These are phyloP conservation scores for Vombatus ursinus DNA, from an alignment of 2,113 vertebrate species.

Conservation along the genomic window DNA sequence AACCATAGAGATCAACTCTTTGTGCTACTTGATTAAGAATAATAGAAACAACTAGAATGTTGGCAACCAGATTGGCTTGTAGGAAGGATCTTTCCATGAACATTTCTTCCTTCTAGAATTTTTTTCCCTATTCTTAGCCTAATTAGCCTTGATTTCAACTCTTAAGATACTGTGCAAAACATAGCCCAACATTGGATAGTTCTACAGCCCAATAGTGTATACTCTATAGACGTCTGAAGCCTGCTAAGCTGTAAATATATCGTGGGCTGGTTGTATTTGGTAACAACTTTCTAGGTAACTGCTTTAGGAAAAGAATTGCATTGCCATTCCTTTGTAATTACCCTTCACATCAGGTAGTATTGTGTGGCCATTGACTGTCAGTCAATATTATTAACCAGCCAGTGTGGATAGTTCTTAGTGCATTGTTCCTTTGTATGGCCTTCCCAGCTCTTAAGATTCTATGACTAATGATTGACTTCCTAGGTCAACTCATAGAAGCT, in stretches of 20 bases:
- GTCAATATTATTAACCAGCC: background rate
- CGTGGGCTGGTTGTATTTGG: background rate
- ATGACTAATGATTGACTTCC: too few species aligned
- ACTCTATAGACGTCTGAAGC: background rate
- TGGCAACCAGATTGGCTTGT: constrained; percentile 26
- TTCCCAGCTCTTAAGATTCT: too few species aligned
- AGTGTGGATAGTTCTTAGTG: background rate
- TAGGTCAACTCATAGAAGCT: too few species aligned
- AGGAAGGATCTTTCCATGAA: background rate
- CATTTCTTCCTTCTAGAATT: background rate
- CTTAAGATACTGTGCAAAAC: background rate
- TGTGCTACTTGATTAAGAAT: constrained; percentile 44
- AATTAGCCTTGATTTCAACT: background rate
- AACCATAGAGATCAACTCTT: constrained; percentile 37
- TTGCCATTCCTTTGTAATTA: background rate
- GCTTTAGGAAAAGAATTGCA: background rate
- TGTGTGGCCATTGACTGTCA: background rate
- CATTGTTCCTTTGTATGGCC: too few species aligned
- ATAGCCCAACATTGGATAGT: background rate
- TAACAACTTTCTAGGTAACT: background rate
- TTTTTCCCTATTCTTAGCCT: background rate
- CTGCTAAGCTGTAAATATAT: background rate
- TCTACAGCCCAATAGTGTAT: background rate
- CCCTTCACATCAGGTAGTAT: too few species aligned
- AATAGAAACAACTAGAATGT: background rate